phyloP scores from a whole-genome alignment of 1,140 invertebrate species.

The Drosophila orosa region DNA sequence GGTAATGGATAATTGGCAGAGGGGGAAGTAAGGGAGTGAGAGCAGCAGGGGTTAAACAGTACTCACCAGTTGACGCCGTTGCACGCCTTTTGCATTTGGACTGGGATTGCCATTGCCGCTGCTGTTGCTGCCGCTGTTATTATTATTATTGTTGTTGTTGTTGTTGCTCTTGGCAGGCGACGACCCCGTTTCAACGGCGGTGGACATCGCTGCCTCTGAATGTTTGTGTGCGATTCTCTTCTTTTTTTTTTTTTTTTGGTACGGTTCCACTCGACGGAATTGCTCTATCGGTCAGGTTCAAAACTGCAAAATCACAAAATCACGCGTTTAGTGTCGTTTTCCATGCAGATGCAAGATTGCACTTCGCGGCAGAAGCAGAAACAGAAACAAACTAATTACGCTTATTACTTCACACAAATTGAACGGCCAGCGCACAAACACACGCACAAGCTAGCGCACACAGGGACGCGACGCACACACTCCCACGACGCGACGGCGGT shows the following conservation, averaged over 20 bases:
- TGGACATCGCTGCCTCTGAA: conserved; percentile 71
- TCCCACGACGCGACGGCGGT: conserved; percentile 51
- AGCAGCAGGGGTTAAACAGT: conserved; percentile 12
- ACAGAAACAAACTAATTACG: conserved; percentile 72
- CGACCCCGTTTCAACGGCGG: conserved; percentile 83
- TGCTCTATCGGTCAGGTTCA: conserved; percentile 30
- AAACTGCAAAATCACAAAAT: conserved; percentile 41
- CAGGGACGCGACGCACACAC: conserved; percentile 25
- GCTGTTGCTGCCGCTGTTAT: conserved; percentile 40
- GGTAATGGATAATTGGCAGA: conserved; percentile 4
- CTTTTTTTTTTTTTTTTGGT: conserved; percentile 23
- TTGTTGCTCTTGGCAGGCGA: conserved; percentile 82
- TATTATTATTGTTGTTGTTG: conserved; percentile 53
- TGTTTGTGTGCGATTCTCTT: conserved; percentile 1
- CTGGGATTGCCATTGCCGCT: conserved; percentile 68
- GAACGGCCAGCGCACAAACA: conserved; percentile 53
- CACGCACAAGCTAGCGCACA: conserved; percentile 23
- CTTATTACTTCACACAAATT: conserved; percentile 80
- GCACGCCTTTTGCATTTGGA: conserved; percentile 78
- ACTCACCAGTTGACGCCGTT: conserved; percentile 83
- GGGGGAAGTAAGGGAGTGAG: not conserved
- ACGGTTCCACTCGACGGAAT: conserved; percentile 35
- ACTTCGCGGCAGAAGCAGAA: conserved; percentile 53
- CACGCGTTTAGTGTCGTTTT: conserved; percentile 54
- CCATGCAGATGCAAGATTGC: conserved; percentile 33